These are phyloP conservation scores for Archivesica marissinica DNA, from an alignment of 1,140 invertebrate genomes.

Conservation along the genomic window DNA sequence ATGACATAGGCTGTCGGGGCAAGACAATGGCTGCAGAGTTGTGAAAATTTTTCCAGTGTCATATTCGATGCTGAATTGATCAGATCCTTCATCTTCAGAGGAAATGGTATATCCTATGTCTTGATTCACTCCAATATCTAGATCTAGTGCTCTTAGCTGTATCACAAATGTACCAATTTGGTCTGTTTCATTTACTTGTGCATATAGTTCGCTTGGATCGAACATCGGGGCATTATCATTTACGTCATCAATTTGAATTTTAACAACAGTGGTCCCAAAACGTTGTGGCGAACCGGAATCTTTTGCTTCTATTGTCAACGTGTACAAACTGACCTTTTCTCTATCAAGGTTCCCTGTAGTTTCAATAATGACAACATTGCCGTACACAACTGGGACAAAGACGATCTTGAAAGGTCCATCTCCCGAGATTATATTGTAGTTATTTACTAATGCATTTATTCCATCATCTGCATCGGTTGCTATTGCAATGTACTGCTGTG, in stretches of 20 bases:
- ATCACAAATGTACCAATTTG: conserved; percentile 71
- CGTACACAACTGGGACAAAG: conserved; percentile 58
- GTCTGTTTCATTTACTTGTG: conserved; percentile 74
- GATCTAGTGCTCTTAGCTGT: conserved; percentile 71
- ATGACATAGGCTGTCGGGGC: conserved; percentile 87
- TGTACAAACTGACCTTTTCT: conserved; percentile 91
- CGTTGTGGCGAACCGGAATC: conserved; percentile 90
- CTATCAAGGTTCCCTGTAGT: conserved; percentile 93
- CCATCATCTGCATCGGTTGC: conserved; percentile 86
- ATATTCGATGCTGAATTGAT: conserved; percentile 78
- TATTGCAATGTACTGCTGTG: conserved; percentile 88
- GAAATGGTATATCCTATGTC: conserved; percentile 89
- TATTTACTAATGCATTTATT: conserved; percentile 67
- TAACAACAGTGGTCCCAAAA: conserved; percentile 89
- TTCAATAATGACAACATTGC: conserved; percentile 71
- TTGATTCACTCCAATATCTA: conserved; percentile 78
- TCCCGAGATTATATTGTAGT: conserved; percentile 73
- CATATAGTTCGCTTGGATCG: conserved; percentile 89
- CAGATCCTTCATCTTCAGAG: conserved; percentile 63
- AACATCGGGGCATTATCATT: conserved; percentile 96
- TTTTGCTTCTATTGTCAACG: conserved; percentile 91
- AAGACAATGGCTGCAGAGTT: conserved; percentile 68
- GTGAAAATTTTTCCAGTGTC: conserved; percentile 78
- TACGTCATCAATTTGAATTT: conserved; percentile 94
- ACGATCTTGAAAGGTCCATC: conserved; percentile 72